Conservation (phyloP, 2,888 invertebrate species). For the Tetrapedia diversipes region DNA sequence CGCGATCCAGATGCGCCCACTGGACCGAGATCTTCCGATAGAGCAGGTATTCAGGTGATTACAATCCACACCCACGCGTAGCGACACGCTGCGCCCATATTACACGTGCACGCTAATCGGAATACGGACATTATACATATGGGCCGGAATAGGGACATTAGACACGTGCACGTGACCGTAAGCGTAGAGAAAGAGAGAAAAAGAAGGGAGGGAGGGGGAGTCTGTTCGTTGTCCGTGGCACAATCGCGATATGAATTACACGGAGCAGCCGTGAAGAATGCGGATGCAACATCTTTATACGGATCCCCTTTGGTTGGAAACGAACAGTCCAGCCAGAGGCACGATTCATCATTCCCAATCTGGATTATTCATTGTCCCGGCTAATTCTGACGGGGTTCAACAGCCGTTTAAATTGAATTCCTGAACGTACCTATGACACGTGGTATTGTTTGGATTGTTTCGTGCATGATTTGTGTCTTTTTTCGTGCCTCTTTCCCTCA, state of each 20-base stretch:
- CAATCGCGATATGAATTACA: conserved; percentile 63
- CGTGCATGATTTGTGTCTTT: not conserved
- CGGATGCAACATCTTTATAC: conserved; percentile 62
- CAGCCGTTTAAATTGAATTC: conserved; percentile 1
- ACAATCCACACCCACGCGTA: conserved; percentile 70
- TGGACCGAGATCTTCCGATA: conserved; percentile 61
- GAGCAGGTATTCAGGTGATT: conserved; percentile 65
- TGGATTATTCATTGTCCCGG: conserved; percentile 52
- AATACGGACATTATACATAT: conserved; percentile 57
- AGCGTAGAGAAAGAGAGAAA: too few relatives aligned
- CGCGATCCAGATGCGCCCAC: conserved; percentile 48
- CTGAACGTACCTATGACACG: not conserved
- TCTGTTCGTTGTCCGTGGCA: conserved; percentile 45
- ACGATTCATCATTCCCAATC: conserved; percentile 60
- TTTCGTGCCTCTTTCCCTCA: not conserved
- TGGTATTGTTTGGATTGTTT: not conserved
- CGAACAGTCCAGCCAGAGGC: conserved; percentile 15
- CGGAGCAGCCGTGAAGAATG: conserved; percentile 62
- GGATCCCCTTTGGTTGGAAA: not conserved
- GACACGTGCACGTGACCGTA: conserved; percentile 61
- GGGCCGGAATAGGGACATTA: conserved; percentile 66
- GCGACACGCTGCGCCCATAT: conserved; percentile 57
- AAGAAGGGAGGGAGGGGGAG: too few relatives aligned
- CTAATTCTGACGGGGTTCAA: conserved; percentile 38
- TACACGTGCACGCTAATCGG: conserved; percentile 68